Percentiles rank a stretch among this genome's conserved stretches.
Conservation (phyloP, 2,888 invertebrate species). For the Xanthia togata region DNA sequence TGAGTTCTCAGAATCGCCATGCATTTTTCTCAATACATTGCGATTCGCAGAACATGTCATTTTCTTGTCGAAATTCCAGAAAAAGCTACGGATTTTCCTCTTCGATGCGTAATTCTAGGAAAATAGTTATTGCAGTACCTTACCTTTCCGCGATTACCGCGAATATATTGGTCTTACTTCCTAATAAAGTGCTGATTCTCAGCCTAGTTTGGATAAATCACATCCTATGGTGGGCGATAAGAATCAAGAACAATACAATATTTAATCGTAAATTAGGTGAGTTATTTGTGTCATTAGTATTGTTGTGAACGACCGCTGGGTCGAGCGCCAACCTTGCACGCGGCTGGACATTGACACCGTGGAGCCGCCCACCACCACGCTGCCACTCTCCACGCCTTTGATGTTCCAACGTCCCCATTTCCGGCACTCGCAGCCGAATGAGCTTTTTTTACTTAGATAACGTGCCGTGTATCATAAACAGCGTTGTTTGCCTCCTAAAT, state of each 20-base stretch:
- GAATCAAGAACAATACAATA: background rate
- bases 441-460: slow-evolving; percentile 33
- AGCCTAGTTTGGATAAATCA: background rate
- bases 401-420: slow-evolving; percentile 55
- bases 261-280: background rate
- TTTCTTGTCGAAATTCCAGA: slow-evolving; percentile 27
- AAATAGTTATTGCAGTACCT: slow-evolving; percentile 2
- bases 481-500: slow-evolving; percentile 11
- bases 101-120: slow-evolving; percentile 29
- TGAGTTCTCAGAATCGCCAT: slow-evolving; percentile 45
- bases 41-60: slow-evolving; percentile 32
- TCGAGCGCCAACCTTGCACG: slow-evolving; percentile 59
- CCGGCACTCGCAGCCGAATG: slow-evolving; percentile 34
- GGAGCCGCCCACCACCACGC: slow-evolving; percentile 44
- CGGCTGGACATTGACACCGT: slow-evolving; percentile 49
- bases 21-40: slow-evolving; percentile 39
- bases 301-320: slow-evolving; percentile 59
- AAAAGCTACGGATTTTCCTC: slow-evolving; percentile 49
- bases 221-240: background rate
- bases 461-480: slow-evolving; percentile 20
- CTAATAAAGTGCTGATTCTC: too few relatives aligned
- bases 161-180: background rate
- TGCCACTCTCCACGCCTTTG: slow-evolving; percentile 39
- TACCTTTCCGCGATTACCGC: background rate
- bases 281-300: slow-evolving; percentile 28